These are phyloP conservation scores for Chiloscyllium punctatum DNA, from an alignment of 2,797 vertebrate genomes.

Conservation along the genomic window DNA sequence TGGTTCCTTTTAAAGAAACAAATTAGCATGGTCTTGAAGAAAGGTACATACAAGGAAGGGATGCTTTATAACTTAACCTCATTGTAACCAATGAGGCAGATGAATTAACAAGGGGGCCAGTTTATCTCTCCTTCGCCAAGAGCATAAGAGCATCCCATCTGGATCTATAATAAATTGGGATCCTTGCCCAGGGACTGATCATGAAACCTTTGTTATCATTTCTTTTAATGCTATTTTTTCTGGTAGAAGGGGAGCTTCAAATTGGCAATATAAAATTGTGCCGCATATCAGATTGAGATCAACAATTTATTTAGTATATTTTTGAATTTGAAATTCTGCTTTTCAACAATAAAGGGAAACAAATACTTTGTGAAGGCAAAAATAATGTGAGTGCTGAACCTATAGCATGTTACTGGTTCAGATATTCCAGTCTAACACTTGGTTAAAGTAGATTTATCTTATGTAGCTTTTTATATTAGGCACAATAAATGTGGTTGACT, in stretches of 20 bases:
- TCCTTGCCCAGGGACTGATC: no score
- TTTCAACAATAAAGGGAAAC: neutral
- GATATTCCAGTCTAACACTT: constrained; percentile 2
- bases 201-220: neutral
- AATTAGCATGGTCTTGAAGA: no score
- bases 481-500: constrained; percentile 26
- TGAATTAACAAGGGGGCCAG: no score
- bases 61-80: no score
- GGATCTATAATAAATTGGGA: no score
- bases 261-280: neutral
- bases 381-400: neutral
- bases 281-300: neutral
- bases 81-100: no score
- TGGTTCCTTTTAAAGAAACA: no score
- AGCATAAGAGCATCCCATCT: no score
- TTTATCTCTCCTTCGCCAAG: no score
- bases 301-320: neutral
- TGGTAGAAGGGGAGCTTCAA: neutral
- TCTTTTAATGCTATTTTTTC: neutral
- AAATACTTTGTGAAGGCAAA: neutral
- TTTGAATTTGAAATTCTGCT: neutral
- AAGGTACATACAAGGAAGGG: no score
- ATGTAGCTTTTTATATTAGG: no score
- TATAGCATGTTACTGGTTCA: neutral
- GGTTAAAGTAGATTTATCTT: constrained; percentile 5